Evolutionary conservation across 2,888 invertebrate genomes (phyloP), one percentile per base, ranked within the genome.

Genomic region (Eustalomyia histrio): DNA sequence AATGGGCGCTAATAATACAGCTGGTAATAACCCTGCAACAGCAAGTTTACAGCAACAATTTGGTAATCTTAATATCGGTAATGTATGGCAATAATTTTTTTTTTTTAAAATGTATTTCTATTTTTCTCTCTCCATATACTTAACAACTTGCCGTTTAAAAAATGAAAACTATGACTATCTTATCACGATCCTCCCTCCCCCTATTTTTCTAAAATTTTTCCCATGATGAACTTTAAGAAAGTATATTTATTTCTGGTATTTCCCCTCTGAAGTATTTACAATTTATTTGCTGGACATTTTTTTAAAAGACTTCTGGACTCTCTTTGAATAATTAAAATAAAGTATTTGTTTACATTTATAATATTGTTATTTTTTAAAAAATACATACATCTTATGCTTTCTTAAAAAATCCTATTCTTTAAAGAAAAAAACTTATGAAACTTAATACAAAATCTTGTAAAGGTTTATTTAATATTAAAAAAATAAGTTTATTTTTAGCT

Each of bases 1-100:
- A 35, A 79, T 79, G 64, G 64, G 68, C 16, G 16, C 82, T 17
- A 72, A 76, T 29, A 47, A 35, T 33, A 24, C 47, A 33, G 61
- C 72, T 12, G 67, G 83, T 1, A 83, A 85, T 50, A 83, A 86
- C 69, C 83, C 87, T 68, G 81, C 84, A 67, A 83, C 89, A 63
- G 84, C 87, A 67, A 90, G 90, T 84, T 85, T 91, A 76, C 90
- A 89, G 83, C 91, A 91, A 84, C 91, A 91, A 85, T 91, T 91
- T 84, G 90, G 90, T 65, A 91, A 90, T 85, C 86, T 91, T 75
- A 91, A 90, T 86, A 89, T 91, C 80, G 91, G 91, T 58, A 91
- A 91, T 86, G 91, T 90, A 84, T 91, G 91, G 91, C 91, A 91
- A 89, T 91, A 90, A 88, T 85, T 75, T 67, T 65, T 61, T n/a